Conservation (phyloP, 1,140 invertebrate species). For the Dryas iulia region DNA sequence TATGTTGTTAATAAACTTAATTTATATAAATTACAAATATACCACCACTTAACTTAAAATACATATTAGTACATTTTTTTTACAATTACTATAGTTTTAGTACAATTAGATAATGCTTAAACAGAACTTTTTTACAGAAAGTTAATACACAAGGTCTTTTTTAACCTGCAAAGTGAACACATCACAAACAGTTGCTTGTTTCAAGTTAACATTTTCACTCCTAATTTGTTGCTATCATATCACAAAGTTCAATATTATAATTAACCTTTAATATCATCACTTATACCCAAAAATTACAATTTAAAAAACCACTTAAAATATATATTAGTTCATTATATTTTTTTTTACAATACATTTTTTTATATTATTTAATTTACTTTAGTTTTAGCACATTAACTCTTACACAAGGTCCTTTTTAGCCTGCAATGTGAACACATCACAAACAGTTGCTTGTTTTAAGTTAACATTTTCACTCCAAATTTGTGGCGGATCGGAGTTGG, state of each 20-base stretch:
- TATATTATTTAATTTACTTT: neutral
- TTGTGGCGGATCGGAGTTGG: constrained; percentile 33
- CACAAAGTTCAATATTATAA: too few species aligned
- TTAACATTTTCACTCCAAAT: constrained; percentile 37
- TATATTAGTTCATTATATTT: too few species aligned
- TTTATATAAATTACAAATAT: too few species aligned
- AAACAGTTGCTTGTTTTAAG: constrained; percentile 21
- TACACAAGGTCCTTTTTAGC: neutral
- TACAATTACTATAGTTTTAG: neutral
- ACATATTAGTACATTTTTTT: too few species aligned
- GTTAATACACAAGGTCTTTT: neutral
- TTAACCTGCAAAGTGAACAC: constrained; percentile 37
- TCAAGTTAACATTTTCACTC: constrained; percentile 27
- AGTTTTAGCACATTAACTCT: neutral
- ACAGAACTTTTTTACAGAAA: too few species aligned
- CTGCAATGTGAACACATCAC: constrained; percentile 41
- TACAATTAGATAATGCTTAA: too few species aligned
- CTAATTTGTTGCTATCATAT: constrained; percentile 35
- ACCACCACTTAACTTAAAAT: too few species aligned
- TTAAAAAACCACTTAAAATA: too few species aligned
- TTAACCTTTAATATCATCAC: too few species aligned
- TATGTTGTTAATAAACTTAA: too few species aligned
- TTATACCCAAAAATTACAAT: too few species aligned
- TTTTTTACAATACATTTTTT: too few species aligned
- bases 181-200: constrained; percentile 31